Conservation (phyloP, 2,113 vertebrate species). For the Ceyx cyanopectus region DNA sequence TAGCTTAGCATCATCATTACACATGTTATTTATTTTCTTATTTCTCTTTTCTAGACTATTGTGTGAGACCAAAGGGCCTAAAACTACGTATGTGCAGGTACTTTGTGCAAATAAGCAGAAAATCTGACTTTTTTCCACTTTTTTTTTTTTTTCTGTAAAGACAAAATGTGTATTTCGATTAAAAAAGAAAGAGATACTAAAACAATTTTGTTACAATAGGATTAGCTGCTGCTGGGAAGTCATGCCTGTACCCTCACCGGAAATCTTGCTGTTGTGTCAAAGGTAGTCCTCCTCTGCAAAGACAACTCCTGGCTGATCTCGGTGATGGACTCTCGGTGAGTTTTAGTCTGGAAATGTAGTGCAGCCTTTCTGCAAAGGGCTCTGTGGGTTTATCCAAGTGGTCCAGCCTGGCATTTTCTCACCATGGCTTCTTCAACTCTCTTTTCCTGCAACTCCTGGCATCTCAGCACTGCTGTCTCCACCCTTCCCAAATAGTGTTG, state of each 20-base stretch:
- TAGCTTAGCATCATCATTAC: not conserved
- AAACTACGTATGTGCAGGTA: not conserved
- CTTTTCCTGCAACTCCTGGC: not conserved
- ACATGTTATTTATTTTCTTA: not conserved
- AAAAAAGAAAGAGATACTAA: not conserved
- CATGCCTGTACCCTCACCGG: accelerated
- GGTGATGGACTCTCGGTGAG: accelerated
- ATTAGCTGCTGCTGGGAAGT: not conserved
- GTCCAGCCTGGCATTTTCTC: not conserved
- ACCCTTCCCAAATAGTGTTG: not conserved
- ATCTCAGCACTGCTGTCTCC: not conserved
- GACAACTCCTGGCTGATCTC: accelerated
- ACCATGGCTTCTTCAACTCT: accelerated
- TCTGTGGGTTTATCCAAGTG: not conserved
- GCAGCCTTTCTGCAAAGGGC: not conserved
- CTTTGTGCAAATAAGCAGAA: not conserved
- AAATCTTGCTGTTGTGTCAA: not conserved
- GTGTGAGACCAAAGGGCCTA: not conserved
- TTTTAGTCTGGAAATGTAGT: not conserved
- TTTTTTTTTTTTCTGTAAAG: not conserved
- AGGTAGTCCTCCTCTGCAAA: not conserved
- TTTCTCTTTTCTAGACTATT: not conserved
- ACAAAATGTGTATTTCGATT: not conserved
- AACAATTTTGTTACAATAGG: not conserved
- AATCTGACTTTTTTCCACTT: not conserved